Evolutionary conservation across 2,113 vertebrate species (phyloP).

Genomic region (Megaceryle torquata): DNA sequence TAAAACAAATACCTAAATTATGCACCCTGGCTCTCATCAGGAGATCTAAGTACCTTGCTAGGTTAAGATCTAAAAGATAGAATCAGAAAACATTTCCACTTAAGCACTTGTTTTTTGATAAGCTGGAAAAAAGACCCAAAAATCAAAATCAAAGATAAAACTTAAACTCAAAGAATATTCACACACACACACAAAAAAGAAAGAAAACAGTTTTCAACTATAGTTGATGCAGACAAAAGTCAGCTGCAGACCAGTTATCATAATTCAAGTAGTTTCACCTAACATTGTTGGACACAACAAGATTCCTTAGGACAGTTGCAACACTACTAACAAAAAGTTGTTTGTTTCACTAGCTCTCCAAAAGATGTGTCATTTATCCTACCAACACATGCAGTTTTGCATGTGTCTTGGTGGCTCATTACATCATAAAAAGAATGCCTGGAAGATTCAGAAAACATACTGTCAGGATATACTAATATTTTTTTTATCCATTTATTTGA

Average conservation of each 20-base stretch:
- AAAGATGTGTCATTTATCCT: not conserved
- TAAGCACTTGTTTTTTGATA: not conserved
- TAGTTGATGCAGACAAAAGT: not conserved
- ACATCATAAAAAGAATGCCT: not conserved
- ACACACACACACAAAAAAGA: rapidly evolving
- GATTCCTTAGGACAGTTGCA: not conserved
- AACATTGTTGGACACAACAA: rapidly evolving
- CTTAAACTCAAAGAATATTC: not conserved
- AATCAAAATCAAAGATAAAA: not conserved
- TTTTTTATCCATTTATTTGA: not conserved
- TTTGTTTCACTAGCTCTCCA: not conserved
- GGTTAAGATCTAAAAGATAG: not conserved
- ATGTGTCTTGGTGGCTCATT: not conserved
- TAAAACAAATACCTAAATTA: not conserved
- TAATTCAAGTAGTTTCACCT: not conserved
- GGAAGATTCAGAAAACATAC: not conserved
- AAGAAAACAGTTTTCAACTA: not conserved
- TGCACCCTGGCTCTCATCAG: not conserved
- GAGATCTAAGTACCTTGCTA: not conserved
- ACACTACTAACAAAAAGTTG: not conserved
- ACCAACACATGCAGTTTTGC: not conserved
- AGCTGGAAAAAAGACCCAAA: rapidly evolving
- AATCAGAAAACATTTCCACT: not conserved
- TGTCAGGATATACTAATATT: not conserved
- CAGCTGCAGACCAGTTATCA: not conserved